Base-by-base conservation (phyloP, 2,797 vertebrate species). In the Cephalopachus bancanus region DNA sequence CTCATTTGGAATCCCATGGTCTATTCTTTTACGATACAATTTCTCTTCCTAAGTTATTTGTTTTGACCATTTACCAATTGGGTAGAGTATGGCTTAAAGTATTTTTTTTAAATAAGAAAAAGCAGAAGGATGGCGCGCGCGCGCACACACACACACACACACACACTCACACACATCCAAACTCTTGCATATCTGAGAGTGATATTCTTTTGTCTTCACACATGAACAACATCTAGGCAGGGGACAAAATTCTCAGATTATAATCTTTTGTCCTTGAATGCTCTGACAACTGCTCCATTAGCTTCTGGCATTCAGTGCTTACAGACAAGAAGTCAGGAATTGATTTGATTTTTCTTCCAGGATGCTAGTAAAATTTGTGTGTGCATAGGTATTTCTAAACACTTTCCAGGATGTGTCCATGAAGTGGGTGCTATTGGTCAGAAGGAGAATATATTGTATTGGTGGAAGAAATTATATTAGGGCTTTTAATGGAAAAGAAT, bases 1-100 rank as follows among this genome's bases (percentile, higher is more conserved):
- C 65, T 64, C 17, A 84, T 55, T 88, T 91, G 65, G 11, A 93
- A 75, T 83, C 62, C 93, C 69, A 83, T 24, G 84, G 33, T 28
- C 22, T 24, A 51, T 81, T 86, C 16, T 86, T 95, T 74, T 16
- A 72, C 44, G 60, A 79, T 51, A 92, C 17, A 22, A 22, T 81
- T 94, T 94, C 7, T 92, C 64, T 96, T 80, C 90, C 87, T 93
- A 55, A 88, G 67, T 37, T 95, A 51, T 92, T 96, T 88, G 44
- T 95, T 97, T 91, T 89, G 49, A 94, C 72, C 60, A 93, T 67
- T 94, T 83, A 72, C 87, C 80, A 86, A 1, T 19, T 88, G 60
- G 44, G 24, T 85, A 2, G 64, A 28, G 5, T 53, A 69, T 33
- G 75, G 85, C 64, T 76, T 81, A 53, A 94, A n/a, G 22, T 28